Conservation (phyloP, 2,113 vertebrate species). For the Lepus americanus region DNA sequence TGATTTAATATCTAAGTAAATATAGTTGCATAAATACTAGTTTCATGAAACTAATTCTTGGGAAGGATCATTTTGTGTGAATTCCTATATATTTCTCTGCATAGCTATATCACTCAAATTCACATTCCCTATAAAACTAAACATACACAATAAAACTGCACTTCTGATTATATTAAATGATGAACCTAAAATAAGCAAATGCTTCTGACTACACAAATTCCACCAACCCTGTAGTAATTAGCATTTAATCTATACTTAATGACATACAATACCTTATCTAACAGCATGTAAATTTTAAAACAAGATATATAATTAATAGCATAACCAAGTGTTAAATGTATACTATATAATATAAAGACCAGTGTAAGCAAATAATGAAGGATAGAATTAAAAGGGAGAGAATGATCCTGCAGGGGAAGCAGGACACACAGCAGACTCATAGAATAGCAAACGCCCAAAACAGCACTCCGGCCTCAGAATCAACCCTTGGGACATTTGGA, state of each 20-base stretch:
- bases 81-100: background rate
- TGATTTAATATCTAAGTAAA: constrained; percentile 94
- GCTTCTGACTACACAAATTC: constrained; percentile 50
- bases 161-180: background rate
- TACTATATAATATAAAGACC: background rate
- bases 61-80: background rate
- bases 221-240: background rate
- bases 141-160: constrained; percentile 40
- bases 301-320: background rate
- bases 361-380: too few relatives aligned
- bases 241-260: constrained; percentile 30
- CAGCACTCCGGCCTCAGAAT: too few relatives aligned
- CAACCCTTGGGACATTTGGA: too few relatives aligned
- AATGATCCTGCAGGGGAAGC: too few relatives aligned
- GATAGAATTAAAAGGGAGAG: too few relatives aligned
- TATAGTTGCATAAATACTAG: constrained; percentile 47
- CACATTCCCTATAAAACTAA: constrained; percentile 41
- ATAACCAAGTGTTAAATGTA: constrained; percentile 36
- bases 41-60: constrained; percentile 55
- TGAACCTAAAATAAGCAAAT: constrained; percentile 52
- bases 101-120: constrained; percentile 14
- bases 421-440: too few relatives aligned
- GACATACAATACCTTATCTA: constrained; percentile 39
- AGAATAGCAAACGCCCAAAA: too few relatives aligned
- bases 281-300: background rate